Evolutionary conservation across 2,797 vertebrate genomes (phyloP).

Genomic region (Clangula hyemalis): DNA sequence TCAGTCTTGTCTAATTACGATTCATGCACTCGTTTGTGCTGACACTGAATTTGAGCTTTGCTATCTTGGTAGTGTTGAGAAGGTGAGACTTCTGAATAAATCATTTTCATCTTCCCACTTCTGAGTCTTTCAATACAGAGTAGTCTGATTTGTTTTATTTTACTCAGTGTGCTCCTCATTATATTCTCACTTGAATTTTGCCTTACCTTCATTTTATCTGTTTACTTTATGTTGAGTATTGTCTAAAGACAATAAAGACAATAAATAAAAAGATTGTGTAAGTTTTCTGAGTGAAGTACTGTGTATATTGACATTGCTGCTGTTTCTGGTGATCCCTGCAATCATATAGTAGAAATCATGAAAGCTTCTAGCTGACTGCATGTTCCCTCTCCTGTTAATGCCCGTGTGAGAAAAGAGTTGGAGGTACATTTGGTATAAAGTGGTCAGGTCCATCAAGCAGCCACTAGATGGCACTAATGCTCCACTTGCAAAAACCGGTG

Average conservation of each 20-base stretch:
- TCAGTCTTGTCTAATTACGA: background rate
- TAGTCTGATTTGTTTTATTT: background rate
- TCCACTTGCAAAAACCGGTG: background rate
- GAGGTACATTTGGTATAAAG: accelerated
- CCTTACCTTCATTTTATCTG: background rate
- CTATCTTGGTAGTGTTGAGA: background rate
- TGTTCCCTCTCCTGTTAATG: background rate
- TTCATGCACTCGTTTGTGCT: background rate
- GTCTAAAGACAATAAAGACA: background rate
- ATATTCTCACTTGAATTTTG: background rate
- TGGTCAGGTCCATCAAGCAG: background rate
- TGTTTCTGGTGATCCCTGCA: background rate
- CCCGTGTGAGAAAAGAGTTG: background rate
- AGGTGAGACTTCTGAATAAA: background rate
- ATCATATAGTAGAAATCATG: background rate
- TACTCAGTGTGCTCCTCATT: background rate
- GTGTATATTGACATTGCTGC: background rate
- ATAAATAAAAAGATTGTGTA: background rate
- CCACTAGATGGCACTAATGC: conserved; percentile 67
- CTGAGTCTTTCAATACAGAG: background rate
- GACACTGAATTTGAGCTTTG: background rate
- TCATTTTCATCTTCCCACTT: background rate
- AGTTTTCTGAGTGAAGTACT: background rate
- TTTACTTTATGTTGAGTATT: background rate
- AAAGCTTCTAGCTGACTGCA: background rate